Conservation (phyloP, 2,797 vertebrate species). For the Aulostomus chinensis region DNA sequence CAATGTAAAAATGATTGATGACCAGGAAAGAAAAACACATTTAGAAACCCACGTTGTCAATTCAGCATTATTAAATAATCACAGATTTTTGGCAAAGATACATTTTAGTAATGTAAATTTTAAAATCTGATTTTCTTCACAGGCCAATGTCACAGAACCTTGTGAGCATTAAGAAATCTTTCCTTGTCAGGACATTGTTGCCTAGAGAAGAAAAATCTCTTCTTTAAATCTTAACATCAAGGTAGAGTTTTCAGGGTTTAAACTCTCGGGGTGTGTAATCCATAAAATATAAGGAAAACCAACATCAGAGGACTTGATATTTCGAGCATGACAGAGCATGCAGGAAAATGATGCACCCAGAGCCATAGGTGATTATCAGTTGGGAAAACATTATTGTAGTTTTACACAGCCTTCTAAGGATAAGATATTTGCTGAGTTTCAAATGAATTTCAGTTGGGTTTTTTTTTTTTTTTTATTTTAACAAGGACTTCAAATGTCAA, state of each 20-base stretch:
- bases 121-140: conserved; percentile 26
- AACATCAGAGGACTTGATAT: conserved; percentile 25
- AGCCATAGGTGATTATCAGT: conserved; percentile 65
- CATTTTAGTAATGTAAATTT: conserved; percentile 1
- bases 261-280: conserved; percentile 5
- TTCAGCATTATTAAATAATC: neutral
- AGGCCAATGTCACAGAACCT: neutral
- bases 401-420: neutral
- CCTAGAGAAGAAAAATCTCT: conserved; percentile 28
- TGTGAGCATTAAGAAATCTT: neutral
- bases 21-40: no score
- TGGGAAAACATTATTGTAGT: conserved; percentile 33
- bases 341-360: conserved; percentile 58
- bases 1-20: no score
- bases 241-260: conserved; percentile 3
- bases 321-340: conserved; percentile 65
- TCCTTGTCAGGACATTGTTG: conserved; percentile 3
- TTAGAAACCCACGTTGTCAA: no score
- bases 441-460: conserved; percentile 6
- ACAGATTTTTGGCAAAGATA: neutral
- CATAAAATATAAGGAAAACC: conserved; percentile 31
- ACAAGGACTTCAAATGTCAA: no score
- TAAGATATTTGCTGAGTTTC: neutral
- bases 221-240: conserved; percentile 11
- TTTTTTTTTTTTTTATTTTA: no score